Conservation (phyloP, 37 sponge, comb jelly and placozoan genomes). For the Chondrosia reniformis region DNA sequence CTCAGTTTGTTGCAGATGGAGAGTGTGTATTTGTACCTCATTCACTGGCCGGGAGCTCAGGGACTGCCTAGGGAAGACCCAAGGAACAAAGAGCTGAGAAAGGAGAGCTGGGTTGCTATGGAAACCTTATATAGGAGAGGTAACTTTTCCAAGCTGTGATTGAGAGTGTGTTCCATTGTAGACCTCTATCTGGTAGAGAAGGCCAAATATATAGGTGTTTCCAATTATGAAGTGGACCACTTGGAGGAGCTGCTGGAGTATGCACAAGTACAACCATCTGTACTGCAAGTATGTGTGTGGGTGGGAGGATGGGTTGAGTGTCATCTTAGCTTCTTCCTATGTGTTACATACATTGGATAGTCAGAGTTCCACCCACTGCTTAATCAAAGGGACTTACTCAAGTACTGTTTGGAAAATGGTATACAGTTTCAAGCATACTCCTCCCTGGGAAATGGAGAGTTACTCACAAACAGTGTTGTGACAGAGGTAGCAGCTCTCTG, state of each 20-base stretch:
- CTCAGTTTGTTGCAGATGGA: constrained; percentile 1
- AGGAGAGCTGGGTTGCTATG: constrained; percentile 61
- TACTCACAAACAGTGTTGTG: neutral
- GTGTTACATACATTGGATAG: constrained; percentile 12
- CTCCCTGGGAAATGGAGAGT: constrained; percentile 49
- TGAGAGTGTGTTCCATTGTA: neutral
- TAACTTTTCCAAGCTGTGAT: neutral
- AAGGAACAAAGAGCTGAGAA: constrained; percentile 23
- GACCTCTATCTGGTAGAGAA: constrained; percentile 24
- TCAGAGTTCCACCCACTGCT: constrained; percentile 62
- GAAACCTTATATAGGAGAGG: constrained; percentile 46
- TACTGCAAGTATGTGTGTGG: constrained; percentile 57
- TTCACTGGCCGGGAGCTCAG: constrained; percentile 67
- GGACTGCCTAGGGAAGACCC: constrained; percentile 36
- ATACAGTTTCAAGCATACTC: constrained; percentile 69
- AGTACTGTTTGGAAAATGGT: constrained; percentile 29
- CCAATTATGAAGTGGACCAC: constrained; percentile 63
- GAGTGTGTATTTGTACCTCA: constrained; percentile 47
- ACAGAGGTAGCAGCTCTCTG: neutral
- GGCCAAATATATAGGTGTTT: constrained; percentile 50
- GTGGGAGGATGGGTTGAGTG: neutral
- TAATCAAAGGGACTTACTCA: constrained; percentile 36
- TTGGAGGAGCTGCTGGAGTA: constrained; percentile 48
- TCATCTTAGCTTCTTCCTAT: neutral
- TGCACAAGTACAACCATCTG: constrained; percentile 40